Conservation (phyloP, 1,140 invertebrate genomes). For the Listronotus oregonensis region DNA sequence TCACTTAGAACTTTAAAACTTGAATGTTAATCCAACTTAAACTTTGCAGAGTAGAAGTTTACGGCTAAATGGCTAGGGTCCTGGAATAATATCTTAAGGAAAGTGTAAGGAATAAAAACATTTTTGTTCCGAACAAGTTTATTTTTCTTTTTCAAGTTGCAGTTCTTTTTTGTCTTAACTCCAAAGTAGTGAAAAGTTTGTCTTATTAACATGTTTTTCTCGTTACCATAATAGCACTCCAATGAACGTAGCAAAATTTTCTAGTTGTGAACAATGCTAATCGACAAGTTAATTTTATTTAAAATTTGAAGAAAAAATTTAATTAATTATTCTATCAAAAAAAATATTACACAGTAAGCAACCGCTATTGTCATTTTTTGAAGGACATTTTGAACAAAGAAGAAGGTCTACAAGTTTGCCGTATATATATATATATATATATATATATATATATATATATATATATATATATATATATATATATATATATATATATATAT, state of each 20-base stretch:
- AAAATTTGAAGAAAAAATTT: too few relatives aligned
- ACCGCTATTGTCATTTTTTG: too few relatives aligned
- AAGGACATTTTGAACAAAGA: too few relatives aligned
- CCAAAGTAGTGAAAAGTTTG: conserved; percentile 19
- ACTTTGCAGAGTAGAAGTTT: conserved; percentile 30
- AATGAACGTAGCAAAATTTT: background rate
- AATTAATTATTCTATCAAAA: too few relatives aligned
- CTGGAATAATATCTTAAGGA: conserved; percentile 26
- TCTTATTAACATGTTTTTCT: conserved; percentile 31
- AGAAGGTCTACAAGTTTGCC: too few relatives aligned
- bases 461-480: too few relatives aligned
- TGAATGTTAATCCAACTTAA: conserved; percentile 35
- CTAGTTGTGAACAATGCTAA: too few relatives aligned
- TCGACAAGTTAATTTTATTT: too few relatives aligned
- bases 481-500: too few relatives aligned
- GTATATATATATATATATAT: too few relatives aligned
- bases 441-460: too few relatives aligned
- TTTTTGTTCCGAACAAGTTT: conserved; percentile 32
- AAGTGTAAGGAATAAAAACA: conserved; percentile 33
- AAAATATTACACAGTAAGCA: too few relatives aligned
- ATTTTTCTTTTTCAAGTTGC: conserved; percentile 31
- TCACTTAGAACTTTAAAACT: conserved; percentile 30
- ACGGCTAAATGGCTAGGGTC: conserved; percentile 28
- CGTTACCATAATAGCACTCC: conserved; percentile 16
- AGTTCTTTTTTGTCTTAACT: conserved; percentile 14